phyloP scores from a whole-genome alignment of 2,888 invertebrate genomes.

The Thumatha senex region DNA sequence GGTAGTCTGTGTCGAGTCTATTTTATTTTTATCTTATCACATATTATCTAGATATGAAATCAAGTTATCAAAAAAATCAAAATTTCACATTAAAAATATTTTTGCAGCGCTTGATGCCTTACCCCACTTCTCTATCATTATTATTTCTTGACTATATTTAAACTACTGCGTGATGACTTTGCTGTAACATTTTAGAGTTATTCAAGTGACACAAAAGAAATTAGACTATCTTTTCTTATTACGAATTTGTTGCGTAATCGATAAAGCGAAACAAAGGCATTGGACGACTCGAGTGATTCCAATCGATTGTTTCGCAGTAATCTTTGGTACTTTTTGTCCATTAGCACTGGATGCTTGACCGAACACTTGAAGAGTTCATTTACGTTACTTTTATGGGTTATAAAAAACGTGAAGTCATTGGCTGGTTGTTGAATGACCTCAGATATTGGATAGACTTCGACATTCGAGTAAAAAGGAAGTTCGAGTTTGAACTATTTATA shows the following conservation, averaged over 20 bases:
- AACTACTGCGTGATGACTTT: too few species aligned
- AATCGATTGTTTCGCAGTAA: conserved; percentile 56
- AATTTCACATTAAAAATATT: too few species aligned
- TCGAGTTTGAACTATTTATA: background rate
- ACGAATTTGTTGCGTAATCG: conserved; percentile 49
- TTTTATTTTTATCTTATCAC: too few species aligned
- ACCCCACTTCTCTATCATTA: too few species aligned
- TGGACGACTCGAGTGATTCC: conserved; percentile 47
- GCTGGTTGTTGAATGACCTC: conserved; percentile 34
- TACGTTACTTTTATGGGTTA: conserved; percentile 34
- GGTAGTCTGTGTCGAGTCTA: too few species aligned
- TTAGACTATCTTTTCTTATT: conserved; percentile 5
- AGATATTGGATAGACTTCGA: conserved; percentile 19
- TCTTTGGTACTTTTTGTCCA: conserved; percentile 44
- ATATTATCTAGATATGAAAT: too few species aligned
- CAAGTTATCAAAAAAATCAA: too few species aligned
- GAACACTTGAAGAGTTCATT: conserved; percentile 52
- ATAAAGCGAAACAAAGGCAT: conserved; percentile 55
- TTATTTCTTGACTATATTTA: too few species aligned
- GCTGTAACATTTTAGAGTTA: too few species aligned
- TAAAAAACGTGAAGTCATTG: conserved; percentile 33
- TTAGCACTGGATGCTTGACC: conserved; percentile 46
- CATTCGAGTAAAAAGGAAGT: conserved; percentile 8
- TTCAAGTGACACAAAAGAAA: background rate
- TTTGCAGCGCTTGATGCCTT: too few species aligned